phyloP scores from a whole-genome alignment of 1,140 invertebrate species.

The Mizuhopecten yessoensis region DNA sequence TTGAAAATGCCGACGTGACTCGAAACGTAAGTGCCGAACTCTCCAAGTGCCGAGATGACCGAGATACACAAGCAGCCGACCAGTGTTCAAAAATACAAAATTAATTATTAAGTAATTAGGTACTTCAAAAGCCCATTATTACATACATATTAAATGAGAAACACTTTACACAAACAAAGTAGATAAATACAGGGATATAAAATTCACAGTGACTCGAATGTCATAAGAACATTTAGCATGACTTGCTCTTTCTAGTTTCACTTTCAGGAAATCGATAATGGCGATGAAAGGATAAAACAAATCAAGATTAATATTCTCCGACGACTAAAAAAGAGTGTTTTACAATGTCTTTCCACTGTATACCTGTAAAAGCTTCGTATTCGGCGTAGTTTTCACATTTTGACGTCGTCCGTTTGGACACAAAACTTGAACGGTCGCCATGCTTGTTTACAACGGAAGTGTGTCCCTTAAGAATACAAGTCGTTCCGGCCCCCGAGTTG shows the following conservation, averaged over 20 bases:
- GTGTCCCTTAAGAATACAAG: constrained; percentile 27
- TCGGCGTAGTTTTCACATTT: constrained; percentile 78
- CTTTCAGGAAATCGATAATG: neutral
- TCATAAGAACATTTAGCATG: neutral
- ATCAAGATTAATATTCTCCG: neutral
- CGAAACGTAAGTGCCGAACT: too few species aligned
- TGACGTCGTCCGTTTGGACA: constrained; percentile 81
- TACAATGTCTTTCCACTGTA: neutral
- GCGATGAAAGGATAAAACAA: neutral
- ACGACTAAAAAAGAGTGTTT: neutral
- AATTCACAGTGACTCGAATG: too few species aligned
- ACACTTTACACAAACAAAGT: too few species aligned
- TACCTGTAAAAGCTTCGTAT: constrained; percentile 80
- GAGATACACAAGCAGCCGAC: too few species aligned
- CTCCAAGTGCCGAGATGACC: too few species aligned
- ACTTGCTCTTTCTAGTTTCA: neutral
- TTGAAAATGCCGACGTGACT: too few species aligned
- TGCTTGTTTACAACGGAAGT: constrained; percentile 69
- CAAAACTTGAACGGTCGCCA: constrained; percentile 78
- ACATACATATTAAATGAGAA: too few species aligned
- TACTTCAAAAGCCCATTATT: too few species aligned
- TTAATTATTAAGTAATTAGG: too few species aligned
- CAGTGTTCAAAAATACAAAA: too few species aligned
- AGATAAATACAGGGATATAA: too few species aligned
- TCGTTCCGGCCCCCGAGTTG: too few species aligned